Evolutionary conservation across 2,797 vertebrate genomes (phyloP), one percentile per base, ranked within the genome.

Genomic region (Macropus fuliginosus): DNA sequence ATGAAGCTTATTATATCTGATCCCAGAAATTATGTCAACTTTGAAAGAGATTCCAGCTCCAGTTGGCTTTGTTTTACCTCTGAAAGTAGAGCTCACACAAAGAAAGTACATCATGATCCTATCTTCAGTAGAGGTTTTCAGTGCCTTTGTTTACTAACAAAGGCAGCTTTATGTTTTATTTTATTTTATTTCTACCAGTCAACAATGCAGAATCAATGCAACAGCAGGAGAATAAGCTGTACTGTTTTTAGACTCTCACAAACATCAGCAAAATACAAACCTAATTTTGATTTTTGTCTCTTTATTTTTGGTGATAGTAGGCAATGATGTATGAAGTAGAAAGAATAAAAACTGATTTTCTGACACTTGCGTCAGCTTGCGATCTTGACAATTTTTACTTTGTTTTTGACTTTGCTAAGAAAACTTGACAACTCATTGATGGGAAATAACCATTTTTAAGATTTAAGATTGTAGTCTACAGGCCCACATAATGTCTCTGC

Each of bases 141-240:
- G 29, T 27, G 52, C 81, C 27, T 29, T n/a, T 54, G 27, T 94
- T 95, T 91, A 94, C 62, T 52, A 91, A 54, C 54, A 95, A 94
- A 92, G 52, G 57, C 89, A 94, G 62, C n/a, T 94, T 93, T 57
- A 92, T 81, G 94, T 93, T 87, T 56, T 90, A 92, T 96, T 94
- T n/a, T 56, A 92, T 90, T 93, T 93, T 3, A 89, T 74, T 92
- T 93, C 95, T 96, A 55, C 59, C 56, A 29, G n/a, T 91, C 27
- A 92, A 28, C 31, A 90, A 34, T 81, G 14, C 28, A 87, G 8
- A 56, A 90, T 94, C 90, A 94, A 93, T 91, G 55, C 29, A 92
- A 56, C 92, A 92, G n/a, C 3, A 46, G 57, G 1, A 95, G 8
- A 59, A 66, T 21, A 92, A 94, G 13, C n/a, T 92, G 1, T 4